A percentile compares a stretch with the other conserved stretches of the same genome.
Conservation (phyloP, 2,797 vertebrate genomes). For the Syncerus caffer region DNA sequence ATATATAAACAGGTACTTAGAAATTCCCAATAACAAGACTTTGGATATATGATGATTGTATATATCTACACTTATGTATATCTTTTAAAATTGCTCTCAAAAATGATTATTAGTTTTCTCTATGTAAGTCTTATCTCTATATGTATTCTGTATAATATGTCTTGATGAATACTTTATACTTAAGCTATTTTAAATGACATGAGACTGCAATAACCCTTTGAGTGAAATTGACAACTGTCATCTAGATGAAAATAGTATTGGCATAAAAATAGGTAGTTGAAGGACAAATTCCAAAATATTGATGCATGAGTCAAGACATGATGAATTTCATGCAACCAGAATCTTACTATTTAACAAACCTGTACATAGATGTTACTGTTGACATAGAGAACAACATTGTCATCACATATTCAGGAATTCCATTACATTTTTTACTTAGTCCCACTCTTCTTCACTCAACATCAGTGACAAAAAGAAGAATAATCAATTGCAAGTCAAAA, state of each 20-base stretch:
- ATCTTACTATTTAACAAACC: not conserved
- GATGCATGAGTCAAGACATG: not conserved
- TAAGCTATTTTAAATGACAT: not conserved
- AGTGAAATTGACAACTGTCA: not conserved
- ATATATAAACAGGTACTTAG: not conserved
- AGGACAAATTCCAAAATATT: not conserved
- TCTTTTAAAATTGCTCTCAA: not conserved
- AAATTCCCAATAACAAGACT: not conserved
- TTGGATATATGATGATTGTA: not conserved
- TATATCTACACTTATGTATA: not conserved
- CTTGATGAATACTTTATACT: not conserved
- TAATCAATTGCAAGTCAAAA: not conserved
- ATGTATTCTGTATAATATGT: not conserved
- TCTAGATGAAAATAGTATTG: not conserved
- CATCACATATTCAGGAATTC: not conserved
- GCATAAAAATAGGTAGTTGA: not conserved
- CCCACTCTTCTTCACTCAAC: not conserved
- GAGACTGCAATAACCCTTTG: not conserved
- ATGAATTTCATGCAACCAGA: not conserved
- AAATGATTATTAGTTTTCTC: not conserved
- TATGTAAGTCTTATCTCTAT: not conserved
- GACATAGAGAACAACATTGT: not conserved
- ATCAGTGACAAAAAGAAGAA: not conserved
- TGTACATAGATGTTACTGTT: not conserved
- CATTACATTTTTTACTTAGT: not conserved